A percentile compares a stretch with the other conserved stretches of the same genome.
phyloP scores from a whole-genome alignment of 2,888 invertebrate genomes.

The Adineta ricciae region DNA sequence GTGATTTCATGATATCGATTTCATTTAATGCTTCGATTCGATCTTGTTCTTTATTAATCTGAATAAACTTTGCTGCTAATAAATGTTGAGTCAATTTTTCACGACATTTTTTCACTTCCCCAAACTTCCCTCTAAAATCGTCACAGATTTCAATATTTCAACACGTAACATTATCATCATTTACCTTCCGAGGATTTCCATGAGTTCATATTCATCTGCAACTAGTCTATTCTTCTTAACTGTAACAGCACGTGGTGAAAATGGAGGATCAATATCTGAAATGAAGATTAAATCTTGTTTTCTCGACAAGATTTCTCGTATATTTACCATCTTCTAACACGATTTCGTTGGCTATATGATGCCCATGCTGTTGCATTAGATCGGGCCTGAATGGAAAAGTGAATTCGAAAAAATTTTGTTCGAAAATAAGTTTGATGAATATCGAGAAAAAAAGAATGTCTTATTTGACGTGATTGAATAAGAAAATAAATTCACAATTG shows the following conservation, averaged over 20 bases:
- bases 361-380: background rate
- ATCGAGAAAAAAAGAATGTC: background rate
- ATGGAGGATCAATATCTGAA: conserved; percentile 61
- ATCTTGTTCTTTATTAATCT: conserved; percentile 69
- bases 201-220: conserved; percentile 72
- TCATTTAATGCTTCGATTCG: conserved; percentile 82
- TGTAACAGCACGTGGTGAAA: conserved; percentile 73
- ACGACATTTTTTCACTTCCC: conserved; percentile 81
- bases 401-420: too few species aligned
- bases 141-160: too few species aligned
- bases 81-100: conserved; percentile 70
- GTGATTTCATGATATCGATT: conserved; percentile 84
- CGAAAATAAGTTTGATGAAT: too few species aligned
- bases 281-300: background rate
- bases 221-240: conserved; percentile 74
- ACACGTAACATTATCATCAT: too few species aligned
- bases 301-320: background rate
- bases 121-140: conserved; percentile 82
- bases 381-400: background rate
- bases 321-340: conserved; percentile 11
- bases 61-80: conserved; percentile 84
- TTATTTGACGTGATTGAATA: background rate
- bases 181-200: conserved; percentile 84
- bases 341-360: background rate
- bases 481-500: background rate